phyloP scores from a whole-genome alignment of 1,140 invertebrate species.

The Drosophila nigromelanica region DNA sequence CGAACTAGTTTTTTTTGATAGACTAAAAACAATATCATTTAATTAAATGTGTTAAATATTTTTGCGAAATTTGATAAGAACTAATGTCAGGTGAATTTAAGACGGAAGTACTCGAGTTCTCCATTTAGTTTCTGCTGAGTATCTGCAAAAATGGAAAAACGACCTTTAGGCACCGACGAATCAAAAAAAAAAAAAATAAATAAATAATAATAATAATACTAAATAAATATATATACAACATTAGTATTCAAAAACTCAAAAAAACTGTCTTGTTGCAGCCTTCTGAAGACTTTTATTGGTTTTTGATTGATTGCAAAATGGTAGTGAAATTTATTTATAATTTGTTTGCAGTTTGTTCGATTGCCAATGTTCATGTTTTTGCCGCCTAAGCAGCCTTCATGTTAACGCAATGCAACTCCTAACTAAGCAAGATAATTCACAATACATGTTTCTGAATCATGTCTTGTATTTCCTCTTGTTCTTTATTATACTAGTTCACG shows the following conservation, averaged over 20 bases:
- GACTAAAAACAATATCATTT: neutral
- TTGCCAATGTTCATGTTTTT: conserved; percentile 21
- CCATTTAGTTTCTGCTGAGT: neutral
- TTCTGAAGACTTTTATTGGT: conserved; percentile 26
- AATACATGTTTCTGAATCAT: neutral
- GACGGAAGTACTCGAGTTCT: conserved; percentile 36
- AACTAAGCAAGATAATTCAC: neutral
- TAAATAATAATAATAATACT: too few species aligned
- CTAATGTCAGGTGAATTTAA: conserved; percentile 24
- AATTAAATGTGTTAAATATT: conserved; percentile 35
- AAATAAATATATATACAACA: neutral
- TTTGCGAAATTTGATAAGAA: conserved; percentile 18
- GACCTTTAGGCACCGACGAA: conserved; percentile 31
- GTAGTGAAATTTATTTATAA: conserved; percentile 42
- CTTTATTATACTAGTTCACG: too few species aligned
- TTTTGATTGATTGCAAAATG: conserved; percentile 68
- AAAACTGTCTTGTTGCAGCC: conserved; percentile 12
- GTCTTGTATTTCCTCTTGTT: conserved; percentile 21
- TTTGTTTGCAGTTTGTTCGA: conserved; percentile 62
- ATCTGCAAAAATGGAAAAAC: neutral
- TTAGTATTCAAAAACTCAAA: conserved; percentile 7
- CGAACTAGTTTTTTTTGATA: conserved; percentile 3
- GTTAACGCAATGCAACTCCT: neutral
- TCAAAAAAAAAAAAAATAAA: neutral
- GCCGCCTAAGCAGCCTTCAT: conserved; percentile 35